Percentiles rank a stretch among this genome's conserved stretches.
Evolutionary conservation across 2,113 vertebrate genomes (phyloP).

Genomic region (Zosterops hypoxanthus): DNA sequence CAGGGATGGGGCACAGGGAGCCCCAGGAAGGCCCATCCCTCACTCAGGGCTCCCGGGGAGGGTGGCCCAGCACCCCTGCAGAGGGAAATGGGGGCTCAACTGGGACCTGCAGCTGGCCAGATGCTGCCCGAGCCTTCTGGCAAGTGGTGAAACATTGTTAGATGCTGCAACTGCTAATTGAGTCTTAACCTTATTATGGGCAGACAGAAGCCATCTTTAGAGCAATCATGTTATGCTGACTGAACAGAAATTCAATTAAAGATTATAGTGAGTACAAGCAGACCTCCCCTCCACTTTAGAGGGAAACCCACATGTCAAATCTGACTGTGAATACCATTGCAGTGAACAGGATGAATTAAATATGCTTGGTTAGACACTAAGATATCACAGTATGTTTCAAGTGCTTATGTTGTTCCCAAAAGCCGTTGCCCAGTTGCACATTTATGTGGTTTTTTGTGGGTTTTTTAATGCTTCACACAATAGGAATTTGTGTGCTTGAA

Average conservation of each 20-base stretch:
- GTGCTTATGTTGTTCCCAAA: not conserved
- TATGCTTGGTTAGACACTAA: not conserved
- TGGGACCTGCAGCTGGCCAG: not conserved
- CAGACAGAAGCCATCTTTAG: constrained; percentile 41
- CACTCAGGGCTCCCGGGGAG: fast-evolving
- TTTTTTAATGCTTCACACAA: not conserved
- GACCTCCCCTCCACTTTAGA: not conserved
- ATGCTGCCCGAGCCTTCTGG: constrained; percentile 22
- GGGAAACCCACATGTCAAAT: not conserved
- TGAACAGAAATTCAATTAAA: constrained; percentile 55
- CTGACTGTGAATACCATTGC: not conserved
- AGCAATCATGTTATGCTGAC: constrained; percentile 29
- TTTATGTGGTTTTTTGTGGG: too few species aligned
- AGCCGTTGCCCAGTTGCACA: not conserved
- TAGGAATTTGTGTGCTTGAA: not conserved
- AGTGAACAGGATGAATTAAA: not conserved
- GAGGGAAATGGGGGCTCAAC: fast-evolving
- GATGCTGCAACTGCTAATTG: constrained; percentile 33
- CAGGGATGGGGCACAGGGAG: not conserved
- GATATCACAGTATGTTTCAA: not conserved
- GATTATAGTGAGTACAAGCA: constrained; percentile 11
- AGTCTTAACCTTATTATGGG: constrained; percentile 32
- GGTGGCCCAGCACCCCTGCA: not conserved
- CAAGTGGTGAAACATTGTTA: constrained; percentile 8
- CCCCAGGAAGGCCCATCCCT: fast-evolving